Evolutionary conservation across 2,113 vertebrate species (phyloP).

Genomic region (Hystrix cristata): DNA sequence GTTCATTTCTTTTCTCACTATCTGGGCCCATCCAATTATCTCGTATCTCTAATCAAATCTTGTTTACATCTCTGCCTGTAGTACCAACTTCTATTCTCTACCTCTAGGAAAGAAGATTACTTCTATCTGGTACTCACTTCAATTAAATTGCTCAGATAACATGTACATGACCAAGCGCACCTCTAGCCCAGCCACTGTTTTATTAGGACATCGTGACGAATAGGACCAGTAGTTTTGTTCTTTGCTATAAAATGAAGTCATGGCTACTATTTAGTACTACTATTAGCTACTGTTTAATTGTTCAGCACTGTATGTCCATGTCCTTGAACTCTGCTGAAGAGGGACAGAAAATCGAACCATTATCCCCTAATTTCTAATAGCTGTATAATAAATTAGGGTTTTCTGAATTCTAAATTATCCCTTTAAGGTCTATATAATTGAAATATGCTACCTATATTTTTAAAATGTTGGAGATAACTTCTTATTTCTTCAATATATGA

Average conservation of each 20-base stretch:
- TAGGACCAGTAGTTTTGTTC: not conserved
- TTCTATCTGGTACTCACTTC: not conserved
- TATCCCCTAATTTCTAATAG: constrained; percentile 24
- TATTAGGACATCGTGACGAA: not conserved
- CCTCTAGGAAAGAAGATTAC: no score
- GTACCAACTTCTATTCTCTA: not conserved
- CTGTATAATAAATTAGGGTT: not conserved
- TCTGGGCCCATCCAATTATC: not conserved
- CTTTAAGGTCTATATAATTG: not conserved
- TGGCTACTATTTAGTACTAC: not conserved
- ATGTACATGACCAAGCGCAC: not conserved
- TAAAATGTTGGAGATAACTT: constrained; percentile 46
- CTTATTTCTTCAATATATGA: not conserved
- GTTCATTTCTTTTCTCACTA: not conserved
- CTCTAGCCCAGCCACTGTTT: not conserved
- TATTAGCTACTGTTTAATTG: not conserved
- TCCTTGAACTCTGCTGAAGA: not conserved
- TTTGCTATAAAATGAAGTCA: constrained; percentile 17
- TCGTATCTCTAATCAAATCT: constrained; percentile 15
- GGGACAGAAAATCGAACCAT: not conserved
- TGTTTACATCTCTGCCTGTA: not conserved
- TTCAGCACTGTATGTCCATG: not conserved
- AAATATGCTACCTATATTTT: not conserved
- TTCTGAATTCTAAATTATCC: constrained; percentile 2
- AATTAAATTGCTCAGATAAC: not conserved